A percentile compares a stretch with the other conserved stretches of the same genome.
Conservation (phyloP, 2,113 vertebrate species). For the Heterochromis multidens region DNA sequence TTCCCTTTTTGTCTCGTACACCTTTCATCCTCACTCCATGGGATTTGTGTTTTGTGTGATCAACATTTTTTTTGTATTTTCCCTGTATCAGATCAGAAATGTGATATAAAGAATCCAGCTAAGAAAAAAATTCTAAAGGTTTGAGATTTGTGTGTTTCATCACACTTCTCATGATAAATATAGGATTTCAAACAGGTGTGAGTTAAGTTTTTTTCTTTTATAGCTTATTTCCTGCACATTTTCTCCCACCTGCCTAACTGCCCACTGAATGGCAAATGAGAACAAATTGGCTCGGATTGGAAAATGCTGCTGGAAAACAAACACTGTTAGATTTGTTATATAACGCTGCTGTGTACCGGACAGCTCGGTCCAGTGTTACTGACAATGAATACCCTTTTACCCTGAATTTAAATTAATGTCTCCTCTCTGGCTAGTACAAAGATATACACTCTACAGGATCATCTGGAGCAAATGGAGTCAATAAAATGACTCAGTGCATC, state of each 20-base stretch:
- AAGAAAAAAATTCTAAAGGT: background rate
- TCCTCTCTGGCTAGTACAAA: background rate
- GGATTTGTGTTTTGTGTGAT: background rate
- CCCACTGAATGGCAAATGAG: background rate
- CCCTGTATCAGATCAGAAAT: background rate
- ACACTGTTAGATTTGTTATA: background rate
- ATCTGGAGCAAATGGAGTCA: background rate
- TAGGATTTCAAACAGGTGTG: background rate
- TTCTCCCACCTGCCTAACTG: background rate
- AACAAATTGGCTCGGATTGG: background rate
- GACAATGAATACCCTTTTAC: background rate
- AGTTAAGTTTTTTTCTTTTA: background rate
- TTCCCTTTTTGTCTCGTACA: background rate
- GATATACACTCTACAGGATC: background rate
- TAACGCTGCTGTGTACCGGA: background rate
- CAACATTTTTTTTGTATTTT: background rate
- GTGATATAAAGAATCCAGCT: background rate
- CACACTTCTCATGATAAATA: accelerated
- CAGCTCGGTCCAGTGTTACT: background rate
- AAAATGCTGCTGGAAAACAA: background rate
- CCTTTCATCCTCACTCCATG: background rate
- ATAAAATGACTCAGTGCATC: background rate
- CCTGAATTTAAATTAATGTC: background rate
- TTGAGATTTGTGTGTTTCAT: background rate
- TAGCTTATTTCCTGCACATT: background rate